These are phyloP conservation scores for Hirudo medicinalis DNA, from an alignment of 1,140 invertebrate species.

Conservation along the genomic window DNA sequence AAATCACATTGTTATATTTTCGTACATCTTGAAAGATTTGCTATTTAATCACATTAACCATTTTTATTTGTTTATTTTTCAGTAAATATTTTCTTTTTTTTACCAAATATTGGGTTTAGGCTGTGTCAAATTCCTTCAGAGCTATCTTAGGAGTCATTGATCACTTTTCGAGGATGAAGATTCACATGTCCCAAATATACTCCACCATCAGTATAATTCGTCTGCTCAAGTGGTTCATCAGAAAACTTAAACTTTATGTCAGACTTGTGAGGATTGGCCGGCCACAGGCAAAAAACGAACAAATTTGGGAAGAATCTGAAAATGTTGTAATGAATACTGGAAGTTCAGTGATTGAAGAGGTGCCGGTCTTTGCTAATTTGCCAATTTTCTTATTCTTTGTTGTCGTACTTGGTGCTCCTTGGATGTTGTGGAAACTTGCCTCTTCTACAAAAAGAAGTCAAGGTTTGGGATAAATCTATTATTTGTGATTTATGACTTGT, in stretches of 20 bases:
- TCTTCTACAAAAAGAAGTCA: slow-evolving; percentile 47
- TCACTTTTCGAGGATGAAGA: slow-evolving; percentile 69
- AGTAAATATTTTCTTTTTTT: not conserved
- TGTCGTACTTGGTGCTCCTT: slow-evolving; percentile 73
- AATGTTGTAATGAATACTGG: not conserved
- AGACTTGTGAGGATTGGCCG: slow-evolving; percentile 38
- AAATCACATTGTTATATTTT: not conserved
- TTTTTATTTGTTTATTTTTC: not conserved
- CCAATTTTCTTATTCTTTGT: slow-evolving; percentile 63
- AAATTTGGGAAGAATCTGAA: slow-evolving; percentile 26
- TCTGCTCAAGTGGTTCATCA: slow-evolving; percentile 62
- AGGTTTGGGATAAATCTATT: slow-evolving; percentile 44
- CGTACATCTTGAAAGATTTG: not conserved
- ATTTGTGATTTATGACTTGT: no score
- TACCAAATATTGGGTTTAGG: slow-evolving; percentile 33
- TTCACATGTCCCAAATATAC: slow-evolving; percentile 57
- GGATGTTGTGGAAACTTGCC: slow-evolving; percentile 74
- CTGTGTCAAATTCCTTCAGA: slow-evolving; percentile 81
- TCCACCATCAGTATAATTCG: slow-evolving; percentile 67
- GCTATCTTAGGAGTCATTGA: slow-evolving; percentile 88
- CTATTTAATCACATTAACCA: not conserved
- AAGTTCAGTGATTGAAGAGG: slow-evolving; percentile 1
- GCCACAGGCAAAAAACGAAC: slow-evolving; percentile 37
- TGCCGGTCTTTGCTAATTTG: slow-evolving; percentile 41
- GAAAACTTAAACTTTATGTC: slow-evolving; percentile 55